Base-by-base conservation (phyloP, 2,888 invertebrate genomes). In the Pterostichus madidus region DNA sequence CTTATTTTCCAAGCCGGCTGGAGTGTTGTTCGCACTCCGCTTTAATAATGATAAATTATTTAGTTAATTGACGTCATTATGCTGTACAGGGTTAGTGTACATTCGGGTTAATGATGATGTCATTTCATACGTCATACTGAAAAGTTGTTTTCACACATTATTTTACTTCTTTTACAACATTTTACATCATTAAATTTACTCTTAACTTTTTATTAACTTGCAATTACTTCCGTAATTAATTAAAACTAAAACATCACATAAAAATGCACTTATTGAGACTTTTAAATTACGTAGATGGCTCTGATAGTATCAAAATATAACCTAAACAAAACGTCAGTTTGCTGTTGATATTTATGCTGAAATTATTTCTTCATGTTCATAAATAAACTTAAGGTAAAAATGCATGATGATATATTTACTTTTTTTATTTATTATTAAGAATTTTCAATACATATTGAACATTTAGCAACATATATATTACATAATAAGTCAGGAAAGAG, bases 1-100 rank as follows among this genome's bases (percentile, higher is more conserved):
- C 80, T 80, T 80, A 71, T 80, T 80, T 80, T 71, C 80, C 68
- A 17, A 80, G 53, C 71, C 39, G 71, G 53, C 56, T n/a, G 17
- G 80, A 53, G 32, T 13, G 52, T 52, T 75, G 31, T 35, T 17
- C 31, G 35, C 52, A 75, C 75, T 75, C 31, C 35, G 32, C 32
- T 24, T 31, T 75, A 75, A 52, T 75, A 75, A 75, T 75, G 52
- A 75, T 75, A 75, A 75, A 75, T 75, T 75, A 75, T 75, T 79
- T 79, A 49, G 35, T 35, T 79, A 79, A 79, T 79, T 79, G 61
- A 79, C 46, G 49, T 71, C 44, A 71, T 71, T 71, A 56, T 44
- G 77, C 44, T 71, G 56, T 77, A 77, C 56, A 56, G 76, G 76
- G 59, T 44, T 77, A 56, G 44, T 44, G 44, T 32, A 56, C 52